phyloP scores from a whole-genome alignment of 2,888 invertebrate genomes.

The Hemistola chrysoprasaria region DNA sequence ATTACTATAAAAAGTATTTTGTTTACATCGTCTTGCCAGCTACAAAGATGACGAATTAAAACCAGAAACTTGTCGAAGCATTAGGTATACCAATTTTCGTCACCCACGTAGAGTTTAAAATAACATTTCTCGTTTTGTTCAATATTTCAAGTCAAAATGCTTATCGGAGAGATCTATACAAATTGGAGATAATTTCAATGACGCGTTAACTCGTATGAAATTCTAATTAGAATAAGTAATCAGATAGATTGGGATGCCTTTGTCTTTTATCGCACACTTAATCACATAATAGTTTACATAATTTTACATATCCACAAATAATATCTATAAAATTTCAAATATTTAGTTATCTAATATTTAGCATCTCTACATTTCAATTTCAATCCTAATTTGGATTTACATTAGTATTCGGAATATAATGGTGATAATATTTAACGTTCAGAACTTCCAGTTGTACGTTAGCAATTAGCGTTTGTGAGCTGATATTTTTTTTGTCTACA shows the following conservation, averaged over 20 bases:
- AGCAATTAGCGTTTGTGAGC: too few relatives aligned
- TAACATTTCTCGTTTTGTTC: slow-evolving; percentile 36
- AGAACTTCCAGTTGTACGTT: too few relatives aligned
- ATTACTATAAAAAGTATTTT: slow-evolving; percentile 26
- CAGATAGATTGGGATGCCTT: slow-evolving; percentile 5
- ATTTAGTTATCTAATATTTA: too few relatives aligned
- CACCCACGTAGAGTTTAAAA: slow-evolving; percentile 56
- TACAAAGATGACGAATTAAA: slow-evolving; percentile 53
- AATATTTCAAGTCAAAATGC: slow-evolving; percentile 15
- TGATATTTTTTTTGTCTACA: too few relatives aligned
- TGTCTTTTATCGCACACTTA: slow-evolving; percentile 4
- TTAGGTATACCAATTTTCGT: slow-evolving; percentile 44
- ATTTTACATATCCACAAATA: background rate
- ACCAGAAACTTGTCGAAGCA: slow-evolving; percentile 46
- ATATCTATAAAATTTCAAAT: slow-evolving; percentile 2
- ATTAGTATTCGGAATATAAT: too few relatives aligned
- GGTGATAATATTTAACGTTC: too few relatives aligned
- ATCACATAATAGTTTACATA: background rate
- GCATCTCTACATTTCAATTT: too few relatives aligned
- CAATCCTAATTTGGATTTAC: too few relatives aligned
- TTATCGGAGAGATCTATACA: slow-evolving; percentile 28
- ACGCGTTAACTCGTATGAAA: slow-evolving; percentile 27
- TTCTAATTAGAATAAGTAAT: slow-evolving; percentile 43
- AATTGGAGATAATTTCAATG: slow-evolving; percentile 33
- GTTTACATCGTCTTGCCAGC: slow-evolving; percentile 40